Base-by-base conservation (phyloP, 2,888 invertebrate species). In the Gandaritis pyraliata region DNA sequence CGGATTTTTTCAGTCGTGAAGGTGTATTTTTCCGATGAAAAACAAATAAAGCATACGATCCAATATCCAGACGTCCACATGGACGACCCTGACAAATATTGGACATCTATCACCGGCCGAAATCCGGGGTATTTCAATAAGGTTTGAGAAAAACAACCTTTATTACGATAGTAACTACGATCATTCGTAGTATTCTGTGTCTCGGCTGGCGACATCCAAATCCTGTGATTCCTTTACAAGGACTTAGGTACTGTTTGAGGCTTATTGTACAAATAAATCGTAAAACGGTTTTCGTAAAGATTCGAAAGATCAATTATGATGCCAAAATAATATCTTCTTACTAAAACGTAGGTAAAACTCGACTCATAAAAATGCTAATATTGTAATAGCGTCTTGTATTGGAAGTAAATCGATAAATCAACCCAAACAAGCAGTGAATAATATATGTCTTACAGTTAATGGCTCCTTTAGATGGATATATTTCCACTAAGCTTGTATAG, bases 121-220 rank as follows among this genome's bases (percentile, higher is more conserved):
- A 70, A 69, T 72, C 68, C 62, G 55, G 53, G 68, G 65, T 65
- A 71, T 77, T 78, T 77, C 77, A 82, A 82, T 82, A 80, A 78
- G 60, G 66, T 68, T 66, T 56, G 61, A 73, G 72, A 74, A 80
- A 81, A 80, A 80, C 78, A 84, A 75, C 75, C 72, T 56, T 60
- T 69, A 65, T 78, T 82, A 81, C 41, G 1, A 47, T 58, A 54
- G 33, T 38, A 47, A 51, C 55, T 58, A 47, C n/a, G 29, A 11
- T 13, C 30, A 46, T 7, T 48, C 36, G 48, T 6, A 38, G 45
- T 58, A 49, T 53, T 57, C 49, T 58, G 15, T 49, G 39, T 30
- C 16, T 47, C 39, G 38, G 11, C 49, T 51, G 85, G 68, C 65
- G 75, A 65, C 70, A 68, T 82, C 85, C 83, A 85, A 84, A 81